phyloP scores from a whole-genome alignment of 1,140 invertebrate species.

The Drosophila melanica region DNA sequence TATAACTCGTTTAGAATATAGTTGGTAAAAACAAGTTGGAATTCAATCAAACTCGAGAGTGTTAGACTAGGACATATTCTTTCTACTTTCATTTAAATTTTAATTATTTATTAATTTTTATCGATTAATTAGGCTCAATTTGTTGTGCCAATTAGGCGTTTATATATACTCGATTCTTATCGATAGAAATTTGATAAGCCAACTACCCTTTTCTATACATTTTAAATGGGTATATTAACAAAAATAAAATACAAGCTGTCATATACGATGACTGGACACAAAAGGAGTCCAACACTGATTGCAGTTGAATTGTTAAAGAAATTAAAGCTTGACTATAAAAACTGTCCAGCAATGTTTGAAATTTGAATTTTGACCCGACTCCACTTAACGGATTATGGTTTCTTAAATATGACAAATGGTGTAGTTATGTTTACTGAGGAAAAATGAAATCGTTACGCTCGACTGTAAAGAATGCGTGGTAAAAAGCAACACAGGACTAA shows the following conservation, averaged over 20 bases:
- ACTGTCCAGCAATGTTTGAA: constrained; percentile 17
- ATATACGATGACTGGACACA: not conserved
- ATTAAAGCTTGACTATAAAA: constrained; percentile 16
- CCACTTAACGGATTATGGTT: constrained; percentile 46
- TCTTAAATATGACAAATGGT: constrained; percentile 81
- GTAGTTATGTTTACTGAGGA: constrained; percentile 32
- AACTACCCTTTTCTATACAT: too few species aligned
- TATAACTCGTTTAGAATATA: constrained; percentile 61
- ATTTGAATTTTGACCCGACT: not conserved
- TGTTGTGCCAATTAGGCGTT: too few species aligned
- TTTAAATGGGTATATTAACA: not conserved
- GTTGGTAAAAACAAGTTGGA: constrained; percentile 2
- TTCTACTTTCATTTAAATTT: too few species aligned
- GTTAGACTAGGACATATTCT: not conserved
- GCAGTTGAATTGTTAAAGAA: constrained; percentile 15
- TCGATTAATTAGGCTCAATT: too few species aligned
- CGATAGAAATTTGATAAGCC: too few species aligned
- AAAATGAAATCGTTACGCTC: constrained; percentile 53
- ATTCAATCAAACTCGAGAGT: not conserved
- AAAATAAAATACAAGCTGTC: constrained; percentile 27
- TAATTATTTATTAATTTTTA: too few species aligned
- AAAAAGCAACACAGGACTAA: not conserved
- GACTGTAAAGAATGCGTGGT: constrained; percentile 22
- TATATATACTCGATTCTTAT: too few species aligned
- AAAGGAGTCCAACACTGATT: constrained; percentile 13